Conservation (phyloP, 2,113 vertebrate genomes). For the Grammomys surdaster region DNA sequence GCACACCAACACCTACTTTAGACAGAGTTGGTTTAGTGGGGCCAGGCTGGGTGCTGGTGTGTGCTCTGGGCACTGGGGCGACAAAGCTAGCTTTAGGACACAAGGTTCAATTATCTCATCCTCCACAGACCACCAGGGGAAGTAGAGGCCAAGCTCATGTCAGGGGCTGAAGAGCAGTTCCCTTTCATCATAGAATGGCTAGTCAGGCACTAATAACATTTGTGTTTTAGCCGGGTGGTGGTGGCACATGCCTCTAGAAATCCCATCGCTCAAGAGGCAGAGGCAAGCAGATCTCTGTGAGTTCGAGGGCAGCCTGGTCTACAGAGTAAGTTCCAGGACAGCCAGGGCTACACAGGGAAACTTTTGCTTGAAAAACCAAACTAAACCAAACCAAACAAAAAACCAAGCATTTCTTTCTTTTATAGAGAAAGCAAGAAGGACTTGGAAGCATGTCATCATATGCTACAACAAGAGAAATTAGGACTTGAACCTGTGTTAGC, state of each 20-base stretch:
- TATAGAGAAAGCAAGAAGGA: background rate
- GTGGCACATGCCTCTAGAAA: background rate
- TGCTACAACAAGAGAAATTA: background rate
- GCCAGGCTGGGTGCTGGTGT: background rate
- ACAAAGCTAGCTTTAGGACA: background rate
- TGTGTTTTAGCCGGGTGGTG: background rate
- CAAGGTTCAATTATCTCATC: background rate
- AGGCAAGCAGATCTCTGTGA: background rate
- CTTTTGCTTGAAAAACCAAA: background rate
- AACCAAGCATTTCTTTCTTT: background rate
- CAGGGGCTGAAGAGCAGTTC: background rate
- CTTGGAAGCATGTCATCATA: background rate
- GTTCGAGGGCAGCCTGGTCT: background rate
- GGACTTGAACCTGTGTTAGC: background rate
- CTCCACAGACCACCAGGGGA: background rate
- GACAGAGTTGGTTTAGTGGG: slow-evolving; percentile 70
- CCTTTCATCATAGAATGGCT: background rate
- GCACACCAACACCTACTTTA: slow-evolving; percentile 60
- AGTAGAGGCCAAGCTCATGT: accelerated
- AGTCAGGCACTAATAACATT: too few species aligned
- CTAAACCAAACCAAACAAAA: background rate
- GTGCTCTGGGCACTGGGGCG: background rate
- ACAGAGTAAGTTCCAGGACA: background rate
- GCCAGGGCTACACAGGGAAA: background rate
- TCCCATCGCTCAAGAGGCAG: background rate